Evolutionary conservation across 2,888 invertebrate genomes (phyloP), one percentile per base, ranked within the genome.

Genomic region (Mycalesis mineus): DNA sequence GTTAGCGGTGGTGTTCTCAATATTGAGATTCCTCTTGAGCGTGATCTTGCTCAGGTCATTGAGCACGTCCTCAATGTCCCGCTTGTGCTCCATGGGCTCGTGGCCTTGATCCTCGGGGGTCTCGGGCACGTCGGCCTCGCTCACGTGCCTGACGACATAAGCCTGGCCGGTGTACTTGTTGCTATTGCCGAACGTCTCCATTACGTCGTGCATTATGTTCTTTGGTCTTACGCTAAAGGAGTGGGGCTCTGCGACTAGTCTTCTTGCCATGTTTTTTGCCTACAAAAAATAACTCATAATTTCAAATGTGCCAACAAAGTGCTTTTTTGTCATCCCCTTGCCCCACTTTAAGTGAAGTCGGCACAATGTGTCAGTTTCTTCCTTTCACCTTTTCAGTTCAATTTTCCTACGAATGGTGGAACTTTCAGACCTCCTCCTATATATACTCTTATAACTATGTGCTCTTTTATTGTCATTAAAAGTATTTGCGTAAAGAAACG

Each of bases 161-260:
- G 89, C 86, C 51, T 76, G 78, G 5, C 73, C 80, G 0, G 67
- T 49, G 47, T 70, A 79, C 66, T 83, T 87, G 48, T 75, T 75
- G 50, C 59, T 68, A 39, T 75, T 81, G 0, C 89, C 89, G 57
- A 88, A 89, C 0, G 89, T 88, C 65, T 89, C 88, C 85, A 89
- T 87, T 0, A 89, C 88, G 51, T 89, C 88, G 51, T 88, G 88
- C 89, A 89, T 89, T 56, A 89, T 85, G 47, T 77, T 86, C 66
- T 88, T 88, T 9, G 83, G 82, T 53, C 83, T 73, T n/a, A 85
- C 76, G 61, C 74, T 79, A 61, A 88, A 83, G 0, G 84, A 69
- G 60, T 88, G 84, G 0, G 88, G 88, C 45, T 89, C 88, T 0
- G 86, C 81, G 0, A 86, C 88, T 49, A 89, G 63, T 57, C 88